Base-by-base conservation (phyloP, 2,888 invertebrate genomes). In the Heterodera filipjevi region DNA sequence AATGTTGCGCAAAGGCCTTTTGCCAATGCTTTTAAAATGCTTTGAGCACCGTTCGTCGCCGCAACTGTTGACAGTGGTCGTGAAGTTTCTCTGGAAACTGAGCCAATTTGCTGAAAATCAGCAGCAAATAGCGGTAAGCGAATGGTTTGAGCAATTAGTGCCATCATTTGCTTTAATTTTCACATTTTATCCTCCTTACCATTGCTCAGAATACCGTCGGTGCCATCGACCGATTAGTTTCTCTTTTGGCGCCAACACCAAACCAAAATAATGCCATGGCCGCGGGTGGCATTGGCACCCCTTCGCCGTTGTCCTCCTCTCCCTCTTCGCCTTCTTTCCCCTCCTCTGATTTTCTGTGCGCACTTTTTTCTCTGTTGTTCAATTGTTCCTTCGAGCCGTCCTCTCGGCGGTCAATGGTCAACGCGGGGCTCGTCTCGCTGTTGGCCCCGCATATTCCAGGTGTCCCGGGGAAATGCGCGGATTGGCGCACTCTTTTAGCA, bases 341-440 rank as follows among this genome's bases (percentile, higher is more conserved):
- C 0, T n/a, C 44, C 35, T 27, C 32, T 0, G 82, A 83, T 32
- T 68, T 87, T 16, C 32, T 81, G 22, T 81, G 82, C 59, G 59
- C 77, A 2, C 39, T 80, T 2, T 92, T 96, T 66, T 93, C 95
- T 88, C 91, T 98, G 77, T 91, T 99, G 32, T 95, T 95, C 89
- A 99, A 99, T 92, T 92, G 99, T 84, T 95, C 96, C 19, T 99
- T 99, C 91, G 97, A 98, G 90, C 92, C 93, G 33, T 93, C 93
- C 89, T 90, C 95, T 81, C 92, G 96, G 71, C 93, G 93, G 84
- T 94, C 94, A 91, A 96, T 99, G 93, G 93, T 97, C 82, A 93
- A 94, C 90, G 92, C 93, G 87, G 96, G 95, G 39, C 92, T 96
- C 79, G 91, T 99, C 81, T 94, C 95, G 22, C 95, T 95, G 91